Evolutionary conservation across 2,888 invertebrate species (phyloP), one percentile per base, ranked within the genome.

Genomic region (Carpatolechia fugitivella): DNA sequence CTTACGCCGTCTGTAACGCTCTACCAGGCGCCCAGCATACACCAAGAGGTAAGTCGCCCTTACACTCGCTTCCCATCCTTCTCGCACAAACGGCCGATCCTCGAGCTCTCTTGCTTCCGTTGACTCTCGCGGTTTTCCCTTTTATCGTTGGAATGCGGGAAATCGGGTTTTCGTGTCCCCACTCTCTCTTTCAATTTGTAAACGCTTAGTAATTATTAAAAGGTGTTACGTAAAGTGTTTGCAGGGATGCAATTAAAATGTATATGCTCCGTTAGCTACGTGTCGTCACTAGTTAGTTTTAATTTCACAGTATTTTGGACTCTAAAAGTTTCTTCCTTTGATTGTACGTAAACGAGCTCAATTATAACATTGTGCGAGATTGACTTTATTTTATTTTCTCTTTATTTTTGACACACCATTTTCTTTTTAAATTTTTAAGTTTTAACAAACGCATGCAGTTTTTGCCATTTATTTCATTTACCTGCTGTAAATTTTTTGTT

Each of bases 101-200:
- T 78, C 75, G 74, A 53, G 62, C 72, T 66, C 57, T 88, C 86
- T 71, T 68, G 64, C 61, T 77, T 65, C 68, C 68, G 54, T 60
- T 61, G 65, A 77, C 75, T 69, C 80, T 78, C 69, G 76, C 72
- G 82, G 82, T 74, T 90, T 90, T 90, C 90, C 85, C 90, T 90
- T 89, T 90, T 89, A 88, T 80, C 76, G 64, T 60, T 61, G 90
- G 90, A 88, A 89, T 89, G 89, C 85, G 77, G 85, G 82, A 85
- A 87, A 89, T 77, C 82, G 78, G 84, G 85, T 84, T 84, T 89
- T 73, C 72, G 83, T 82, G 83, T 76, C 76, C 78, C 72, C 74
- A 88, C 89, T 90, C 88, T 90, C 89, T 83, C 88, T 88, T 89
- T 90, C 90, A 77, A 77, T 78, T 71, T 83, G 84, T 87, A 85